Base-by-base conservation (phyloP, 2,113 vertebrate species). In the Addax nasomaculatus region DNA sequence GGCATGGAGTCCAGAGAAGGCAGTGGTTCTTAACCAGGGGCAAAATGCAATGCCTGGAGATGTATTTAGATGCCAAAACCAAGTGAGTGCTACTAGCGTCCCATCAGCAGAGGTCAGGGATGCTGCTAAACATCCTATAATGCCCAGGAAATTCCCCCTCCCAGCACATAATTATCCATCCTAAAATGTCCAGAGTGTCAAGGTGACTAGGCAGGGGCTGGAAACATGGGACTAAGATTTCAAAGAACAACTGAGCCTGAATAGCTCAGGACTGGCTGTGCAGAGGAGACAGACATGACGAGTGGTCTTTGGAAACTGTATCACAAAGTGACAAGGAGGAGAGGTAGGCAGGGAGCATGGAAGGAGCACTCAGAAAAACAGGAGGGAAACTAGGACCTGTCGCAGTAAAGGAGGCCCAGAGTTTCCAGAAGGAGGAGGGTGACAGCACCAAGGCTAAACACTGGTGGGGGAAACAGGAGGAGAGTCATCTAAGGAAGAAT, bases 381-480 rank as follows among this genome's bases (percentile, higher is more conserved):
- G 55, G 51, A 83, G 45, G 47, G 64, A 49, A 60, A 8, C 51
- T 60, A 64, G 85, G 51, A 27, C n/a, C 73, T 67, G 67, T 36
- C 14, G 7, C 17, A 2, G 23, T 3, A 30, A 27, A 1, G 14
- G 51, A 53, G 49, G 43, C 43, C 21, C 6, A 17, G 2, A 7
- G 49, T 43, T 79, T 30, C 64, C 45, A 27, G 60, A 1, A 89
- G 29, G 58, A 85, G 36, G 39, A 70, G 88, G 30, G 21, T 80
- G 78, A 49, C 73, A 88, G 62, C 30, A 47, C 8, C 49, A 33
- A 67, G 45, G 49, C 57, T 51, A 55, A 17, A 51, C 87, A 25
- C 19, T 11, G 6, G 30, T 8, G 11, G 17, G 33, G 21, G 57
- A 47, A 2, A 45, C 0, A 27, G 23, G 23, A 39, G 14, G 4